These are phyloP conservation scores for Anhinga rufa DNA, from an alignment of 2,113 vertebrate species.

Conservation along the genomic window DNA sequence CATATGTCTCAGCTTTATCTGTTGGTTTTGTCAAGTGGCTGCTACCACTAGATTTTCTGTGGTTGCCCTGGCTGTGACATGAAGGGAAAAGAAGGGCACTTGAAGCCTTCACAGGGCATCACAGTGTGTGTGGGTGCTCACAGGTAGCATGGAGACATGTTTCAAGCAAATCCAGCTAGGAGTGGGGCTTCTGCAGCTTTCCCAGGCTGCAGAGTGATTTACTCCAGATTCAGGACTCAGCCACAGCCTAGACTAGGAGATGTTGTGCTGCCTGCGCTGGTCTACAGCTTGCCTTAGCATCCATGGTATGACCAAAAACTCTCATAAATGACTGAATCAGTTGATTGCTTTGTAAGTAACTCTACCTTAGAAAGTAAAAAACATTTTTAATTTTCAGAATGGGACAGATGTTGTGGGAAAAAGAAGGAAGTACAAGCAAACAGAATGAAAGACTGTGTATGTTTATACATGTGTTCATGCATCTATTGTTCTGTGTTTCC, in stretches of 20 bases:
- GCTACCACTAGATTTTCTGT: neutral
- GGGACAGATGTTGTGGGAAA: neutral
- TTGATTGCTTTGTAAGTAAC: neutral
- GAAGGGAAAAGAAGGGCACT: neutral
- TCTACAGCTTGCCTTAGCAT: neutral
- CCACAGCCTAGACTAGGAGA: neutral
- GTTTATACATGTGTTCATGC: neutral
- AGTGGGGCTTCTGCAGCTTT: neutral
- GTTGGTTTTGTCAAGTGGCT: neutral
- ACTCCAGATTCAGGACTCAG: neutral
- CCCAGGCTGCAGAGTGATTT: neutral
- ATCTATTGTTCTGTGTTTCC: neutral
- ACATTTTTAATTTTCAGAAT: neutral
- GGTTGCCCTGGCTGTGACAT: neutral
- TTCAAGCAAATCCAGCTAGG: neutral
- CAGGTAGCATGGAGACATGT: neutral
- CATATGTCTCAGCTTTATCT: neutral
- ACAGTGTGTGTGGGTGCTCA: neutral
- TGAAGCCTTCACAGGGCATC: neutral
- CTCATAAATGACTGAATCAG: neutral
- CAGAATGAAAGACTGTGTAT: neutral
- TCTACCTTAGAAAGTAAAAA: neutral
- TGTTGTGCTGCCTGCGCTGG: neutral
- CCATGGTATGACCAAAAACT: neutral
- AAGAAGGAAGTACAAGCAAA: neutral